Evolutionary conservation across 1,140 invertebrate genomes (phyloP).

Genomic region (Orius insidiosus): DNA sequence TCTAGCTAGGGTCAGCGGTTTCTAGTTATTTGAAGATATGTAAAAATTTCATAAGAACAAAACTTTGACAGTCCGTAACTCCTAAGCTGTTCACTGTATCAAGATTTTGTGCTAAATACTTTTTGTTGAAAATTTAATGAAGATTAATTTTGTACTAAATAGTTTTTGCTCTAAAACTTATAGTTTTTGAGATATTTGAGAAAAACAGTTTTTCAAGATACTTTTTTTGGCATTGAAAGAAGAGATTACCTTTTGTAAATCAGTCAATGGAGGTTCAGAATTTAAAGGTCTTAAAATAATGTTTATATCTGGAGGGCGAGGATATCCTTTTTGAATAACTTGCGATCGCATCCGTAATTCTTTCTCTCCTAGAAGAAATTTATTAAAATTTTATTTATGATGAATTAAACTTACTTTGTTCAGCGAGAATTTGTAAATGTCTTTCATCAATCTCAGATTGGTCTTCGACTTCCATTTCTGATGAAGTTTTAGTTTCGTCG

Average conservation of each 20-base stretch:
- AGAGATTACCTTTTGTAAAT: conserved; percentile 52
- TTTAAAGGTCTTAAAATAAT: conserved; percentile 55
- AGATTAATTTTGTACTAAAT: too few relatives aligned
- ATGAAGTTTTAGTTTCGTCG: conserved; percentile 25
- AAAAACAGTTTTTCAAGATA: too few relatives aligned
- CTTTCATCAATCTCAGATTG: conserved; percentile 79
- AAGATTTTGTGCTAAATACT: too few relatives aligned
- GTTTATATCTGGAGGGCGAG: conserved; percentile 76
- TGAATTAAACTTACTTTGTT: conserved; percentile 30
- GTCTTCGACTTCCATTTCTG: conserved; percentile 43
- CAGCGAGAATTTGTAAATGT: conserved; percentile 38
- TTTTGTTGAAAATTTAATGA: too few relatives aligned
- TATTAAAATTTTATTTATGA: conserved; percentile 1
- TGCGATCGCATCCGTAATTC: conserved; percentile 69
- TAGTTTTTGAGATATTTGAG: too few relatives aligned
- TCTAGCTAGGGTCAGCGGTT: too few relatives aligned
- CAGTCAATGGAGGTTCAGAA: conserved; percentile 57
- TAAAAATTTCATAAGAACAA: too few relatives aligned
- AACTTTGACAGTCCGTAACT: too few relatives aligned
- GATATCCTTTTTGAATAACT: conserved; percentile 75
- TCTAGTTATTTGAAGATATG: too few relatives aligned
- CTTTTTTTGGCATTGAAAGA: too few relatives aligned
- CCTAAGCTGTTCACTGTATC: too few relatives aligned
- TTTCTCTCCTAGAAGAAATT: conserved; percentile 26
- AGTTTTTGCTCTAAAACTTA: too few relatives aligned